These are phyloP conservation scores for Saccopteryx leptura DNA, from an alignment of 2,113 vertebrate genomes.

Conservation along the genomic window DNA sequence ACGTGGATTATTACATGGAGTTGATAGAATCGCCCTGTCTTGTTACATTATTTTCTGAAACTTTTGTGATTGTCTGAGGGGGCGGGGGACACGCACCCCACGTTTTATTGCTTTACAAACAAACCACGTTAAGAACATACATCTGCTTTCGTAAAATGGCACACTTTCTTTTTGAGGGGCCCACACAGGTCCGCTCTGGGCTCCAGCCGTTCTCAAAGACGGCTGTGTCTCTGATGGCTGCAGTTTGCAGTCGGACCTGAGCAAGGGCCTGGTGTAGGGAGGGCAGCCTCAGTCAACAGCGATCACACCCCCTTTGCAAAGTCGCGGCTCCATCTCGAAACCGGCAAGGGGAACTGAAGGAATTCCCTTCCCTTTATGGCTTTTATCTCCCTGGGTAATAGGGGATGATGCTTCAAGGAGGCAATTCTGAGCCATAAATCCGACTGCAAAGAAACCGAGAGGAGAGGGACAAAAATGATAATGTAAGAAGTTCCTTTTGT, in stretches of 20 bases:
- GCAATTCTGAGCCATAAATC: constrained; percentile 53
- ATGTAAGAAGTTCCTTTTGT: constrained; percentile 61
- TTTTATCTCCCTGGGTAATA: constrained; percentile 70
- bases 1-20: constrained; percentile 49
- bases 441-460: constrained; percentile 61
- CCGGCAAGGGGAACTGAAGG: constrained; percentile 27
- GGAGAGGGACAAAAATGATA: constrained; percentile 27
- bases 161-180: constrained; percentile 32
- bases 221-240: constrained; percentile 30
- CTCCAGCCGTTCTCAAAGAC: background rate
- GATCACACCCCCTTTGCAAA: constrained; percentile 3
- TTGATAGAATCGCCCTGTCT: constrained; percentile 8
- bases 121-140: constrained; percentile 69
- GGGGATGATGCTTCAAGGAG: constrained; percentile 43
- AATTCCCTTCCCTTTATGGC: background rate
- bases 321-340: constrained; percentile 28
- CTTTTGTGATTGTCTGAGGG: constrained; percentile 58
- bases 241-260: constrained; percentile 28
- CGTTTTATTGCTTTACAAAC: constrained; percentile 76
- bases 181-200: constrained; percentile 60
- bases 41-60: constrained; percentile 74
- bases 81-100: constrained; percentile 9
- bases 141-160: constrained; percentile 73
- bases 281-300: constrained; percentile 23
- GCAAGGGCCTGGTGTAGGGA: background rate